Evolutionary conservation across 1,140 invertebrate genomes (phyloP).

Genomic region (Lasaia peninsularis): DNA sequence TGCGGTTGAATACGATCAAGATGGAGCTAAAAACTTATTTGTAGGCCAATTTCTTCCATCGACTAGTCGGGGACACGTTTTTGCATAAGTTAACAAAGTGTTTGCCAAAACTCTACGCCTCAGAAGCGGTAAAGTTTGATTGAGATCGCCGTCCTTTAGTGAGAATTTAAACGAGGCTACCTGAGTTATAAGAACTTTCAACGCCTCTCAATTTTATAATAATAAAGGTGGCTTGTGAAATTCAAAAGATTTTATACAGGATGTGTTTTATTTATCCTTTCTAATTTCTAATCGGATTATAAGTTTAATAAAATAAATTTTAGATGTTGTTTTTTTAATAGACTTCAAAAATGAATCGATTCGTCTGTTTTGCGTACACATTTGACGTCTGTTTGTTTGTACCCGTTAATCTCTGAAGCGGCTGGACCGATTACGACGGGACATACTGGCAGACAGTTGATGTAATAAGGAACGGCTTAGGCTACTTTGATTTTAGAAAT

Average conservation of each 20-base stretch:
- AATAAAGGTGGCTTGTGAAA: slow-evolving; percentile 2
- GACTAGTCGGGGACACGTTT: slow-evolving; percentile 34
- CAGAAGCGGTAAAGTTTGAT: slow-evolving; percentile 47
- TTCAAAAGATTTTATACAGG: neutral
- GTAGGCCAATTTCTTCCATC: slow-evolving; percentile 15
- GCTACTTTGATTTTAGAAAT: no score
- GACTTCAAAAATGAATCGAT: neutral
- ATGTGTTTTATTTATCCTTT: slow-evolving; percentile 8
- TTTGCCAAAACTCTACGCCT: slow-evolving; percentile 31
- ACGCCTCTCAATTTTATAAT: slow-evolving; percentile 14
- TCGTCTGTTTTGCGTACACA: neutral
- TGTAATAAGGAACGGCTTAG: no score
- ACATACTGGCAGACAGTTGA: no score
- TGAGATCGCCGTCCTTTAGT: slow-evolving; percentile 43
- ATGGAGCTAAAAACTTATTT: slow-evolving; percentile 1
- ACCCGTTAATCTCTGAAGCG: no score
- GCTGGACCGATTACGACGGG: no score
- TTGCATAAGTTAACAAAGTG: slow-evolving; percentile 44
- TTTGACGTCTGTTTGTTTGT: no score
- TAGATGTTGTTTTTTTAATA: no score
- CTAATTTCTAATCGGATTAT: slow-evolving; percentile 5
- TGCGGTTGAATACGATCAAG: neutral
- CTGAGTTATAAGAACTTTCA: slow-evolving; percentile 41
- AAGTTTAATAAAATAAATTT: no score
- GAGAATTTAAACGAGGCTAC: slow-evolving; percentile 43